A percentile compares a stretch with the other conserved stretches of the same genome.
These are phyloP conservation scores for Sprattus sprattus DNA, from an alignment of 2,113 vertebrate genomes.

Conservation along the genomic window DNA sequence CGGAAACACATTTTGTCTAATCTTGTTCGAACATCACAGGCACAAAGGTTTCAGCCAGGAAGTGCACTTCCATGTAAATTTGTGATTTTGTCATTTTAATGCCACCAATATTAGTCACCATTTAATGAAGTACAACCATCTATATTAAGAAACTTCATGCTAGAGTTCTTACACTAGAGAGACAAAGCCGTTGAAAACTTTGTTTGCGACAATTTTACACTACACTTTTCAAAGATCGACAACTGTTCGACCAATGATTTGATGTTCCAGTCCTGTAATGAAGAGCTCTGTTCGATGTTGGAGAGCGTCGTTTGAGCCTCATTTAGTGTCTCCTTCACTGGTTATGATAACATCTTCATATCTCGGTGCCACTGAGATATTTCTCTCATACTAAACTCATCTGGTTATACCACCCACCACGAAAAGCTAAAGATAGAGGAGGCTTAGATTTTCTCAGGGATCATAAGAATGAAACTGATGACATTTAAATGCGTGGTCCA, in stretches of 20 bases:
- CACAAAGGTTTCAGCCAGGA: not conserved
- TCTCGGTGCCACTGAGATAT: not conserved
- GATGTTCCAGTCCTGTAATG: not conserved
- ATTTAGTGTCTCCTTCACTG: not conserved
- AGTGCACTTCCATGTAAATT: not conserved
- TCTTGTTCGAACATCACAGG: not conserved
- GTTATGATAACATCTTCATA: conserved; percentile 14
- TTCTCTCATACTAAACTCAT: conserved; percentile 15
- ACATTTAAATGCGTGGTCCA: not conserved
- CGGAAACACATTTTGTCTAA: not conserved
- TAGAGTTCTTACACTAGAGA: not conserved
- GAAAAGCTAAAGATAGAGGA: not conserved
- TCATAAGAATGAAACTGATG: conserved; percentile 25
- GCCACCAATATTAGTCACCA: not conserved
- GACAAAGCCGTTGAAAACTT: not conserved
- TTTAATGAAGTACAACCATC: not conserved
- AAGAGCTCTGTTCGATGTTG: not conserved
- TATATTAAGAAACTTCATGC: not conserved
- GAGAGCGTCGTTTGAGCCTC: not conserved
- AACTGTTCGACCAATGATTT: not conserved
- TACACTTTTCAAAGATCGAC: not conserved
- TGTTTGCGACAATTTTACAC: not conserved
- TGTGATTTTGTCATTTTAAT: not conserved
- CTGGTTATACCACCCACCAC: not conserved
- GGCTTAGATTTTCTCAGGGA: not conserved